Conservation (phyloP, 2,888 invertebrate species). For the Nebria brevicollis region DNA sequence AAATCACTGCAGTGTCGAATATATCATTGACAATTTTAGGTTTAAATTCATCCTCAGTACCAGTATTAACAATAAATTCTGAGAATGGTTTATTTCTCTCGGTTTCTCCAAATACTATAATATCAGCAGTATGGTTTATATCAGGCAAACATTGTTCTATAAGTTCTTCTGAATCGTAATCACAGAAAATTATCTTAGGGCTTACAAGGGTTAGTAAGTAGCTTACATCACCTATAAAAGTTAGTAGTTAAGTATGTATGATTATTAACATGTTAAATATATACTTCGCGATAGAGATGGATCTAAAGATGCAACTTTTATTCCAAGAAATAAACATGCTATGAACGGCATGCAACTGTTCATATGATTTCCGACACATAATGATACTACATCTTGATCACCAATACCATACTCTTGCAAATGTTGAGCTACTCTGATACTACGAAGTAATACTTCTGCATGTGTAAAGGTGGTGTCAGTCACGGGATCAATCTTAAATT, state of each 20-base stretch:
- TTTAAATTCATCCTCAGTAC: conserved; percentile 51
- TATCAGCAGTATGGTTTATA: conserved; percentile 42
- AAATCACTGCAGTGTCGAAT: conserved; percentile 53
- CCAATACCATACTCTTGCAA: conserved; percentile 60
- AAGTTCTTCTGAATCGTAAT: conserved; percentile 44
- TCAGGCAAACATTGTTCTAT: conserved; percentile 49
- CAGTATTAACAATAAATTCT: conserved; percentile 48
- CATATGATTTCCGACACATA: conserved; percentile 64
- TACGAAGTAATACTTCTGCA: conserved; percentile 58
- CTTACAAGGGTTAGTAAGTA: conserved; percentile 49
- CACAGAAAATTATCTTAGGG: conserved; percentile 53
- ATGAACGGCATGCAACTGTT: conserved; percentile 63
- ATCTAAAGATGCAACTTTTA: conserved; percentile 54
- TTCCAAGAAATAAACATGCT: conserved; percentile 63
- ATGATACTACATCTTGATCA: conserved; percentile 62
- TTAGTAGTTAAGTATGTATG: background rate
- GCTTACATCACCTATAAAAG: conserved; percentile 49
- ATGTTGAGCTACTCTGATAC: conserved; percentile 62
- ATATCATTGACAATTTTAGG: conserved; percentile 49
- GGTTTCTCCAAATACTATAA: conserved; percentile 51
- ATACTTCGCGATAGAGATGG: conserved; percentile 51
- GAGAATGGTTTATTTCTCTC: conserved; percentile 43
- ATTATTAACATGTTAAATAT: background rate
- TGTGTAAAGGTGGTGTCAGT: conserved; percentile 62
- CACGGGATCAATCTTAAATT: conserved; percentile 61